A percentile compares a stretch with the other conserved stretches of the same genome.
Evolutionary conservation across 2,888 invertebrate genomes (phyloP).

Genomic region (Taenaris catops): DNA sequence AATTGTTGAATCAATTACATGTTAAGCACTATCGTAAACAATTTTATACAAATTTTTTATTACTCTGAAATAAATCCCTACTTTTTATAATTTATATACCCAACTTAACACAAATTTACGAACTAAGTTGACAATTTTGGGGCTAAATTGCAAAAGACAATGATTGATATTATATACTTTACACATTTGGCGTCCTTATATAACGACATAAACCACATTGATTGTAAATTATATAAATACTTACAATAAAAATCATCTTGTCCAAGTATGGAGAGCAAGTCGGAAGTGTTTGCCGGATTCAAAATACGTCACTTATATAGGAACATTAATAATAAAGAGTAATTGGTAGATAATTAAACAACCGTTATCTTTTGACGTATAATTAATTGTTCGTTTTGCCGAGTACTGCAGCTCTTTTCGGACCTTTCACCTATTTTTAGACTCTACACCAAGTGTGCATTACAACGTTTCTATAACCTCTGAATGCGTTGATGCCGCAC

Average conservation of each 20-base stretch:
- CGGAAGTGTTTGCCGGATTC: conserved; percentile 35
- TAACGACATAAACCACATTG: too few relatives aligned
- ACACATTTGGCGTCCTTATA: too few relatives aligned
- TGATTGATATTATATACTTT: too few relatives aligned
- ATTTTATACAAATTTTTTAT: too few relatives aligned
- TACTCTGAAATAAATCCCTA: too few relatives aligned
- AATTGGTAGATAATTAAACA: conserved; percentile 38
- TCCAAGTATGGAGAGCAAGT: conserved; percentile 8
- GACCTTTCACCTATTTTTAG: conserved; percentile 7
- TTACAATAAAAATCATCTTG: conserved; percentile 17
- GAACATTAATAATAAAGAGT: conserved; percentile 37
- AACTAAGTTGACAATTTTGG: too few relatives aligned
- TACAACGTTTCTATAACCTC: neutral
- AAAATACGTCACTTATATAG: conserved; percentile 36
- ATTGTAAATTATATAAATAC: conserved; percentile 3
- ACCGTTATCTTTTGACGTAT: conserved; percentile 31
- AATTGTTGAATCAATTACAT: too few relatives aligned
- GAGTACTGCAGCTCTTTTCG: too few relatives aligned
- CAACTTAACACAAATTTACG: too few relatives aligned
- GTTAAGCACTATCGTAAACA: too few relatives aligned
- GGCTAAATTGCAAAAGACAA: too few relatives aligned
- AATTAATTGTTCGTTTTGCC: conserved; percentile 20
- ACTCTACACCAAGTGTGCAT: neutral
- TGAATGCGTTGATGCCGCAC: conserved; percentile 8
- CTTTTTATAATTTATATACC: too few relatives aligned